phyloP scores from a whole-genome alignment of 2,888 invertebrate species.

The Lithosia quadra region DNA sequence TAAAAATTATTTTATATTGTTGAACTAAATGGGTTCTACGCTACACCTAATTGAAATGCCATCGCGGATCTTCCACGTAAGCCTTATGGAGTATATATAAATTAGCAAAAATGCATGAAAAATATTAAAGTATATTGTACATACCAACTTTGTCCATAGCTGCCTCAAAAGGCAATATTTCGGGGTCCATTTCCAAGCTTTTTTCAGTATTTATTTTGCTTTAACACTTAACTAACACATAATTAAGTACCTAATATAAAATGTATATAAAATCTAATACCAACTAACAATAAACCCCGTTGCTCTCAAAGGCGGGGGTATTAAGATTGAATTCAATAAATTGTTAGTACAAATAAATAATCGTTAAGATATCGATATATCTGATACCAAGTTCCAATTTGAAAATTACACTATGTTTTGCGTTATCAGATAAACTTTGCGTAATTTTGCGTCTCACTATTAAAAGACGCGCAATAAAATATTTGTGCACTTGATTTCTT shows the following conservation, averaged over 20 bases:
- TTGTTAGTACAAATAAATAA: not conserved
- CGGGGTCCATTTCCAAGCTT: conserved; percentile 31
- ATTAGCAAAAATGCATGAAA: not conserved
- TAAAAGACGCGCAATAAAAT: not conserved
- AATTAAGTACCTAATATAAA: not conserved
- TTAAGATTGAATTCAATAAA: not conserved
- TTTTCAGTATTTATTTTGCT: conserved; percentile 1
- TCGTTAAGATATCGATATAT: conserved; percentile 4
- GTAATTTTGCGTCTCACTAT: not conserved
- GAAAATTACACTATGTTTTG: conserved; percentile 11
- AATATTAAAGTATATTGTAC: conserved; percentile 14
- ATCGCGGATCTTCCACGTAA: no score
- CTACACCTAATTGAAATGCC: no score
- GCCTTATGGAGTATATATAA: not conserved
- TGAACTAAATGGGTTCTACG: no score
- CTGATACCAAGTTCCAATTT: conserved; percentile 7
- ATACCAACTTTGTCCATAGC: conserved; percentile 65
- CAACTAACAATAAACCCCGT: not conserved
- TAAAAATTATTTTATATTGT: not conserved
- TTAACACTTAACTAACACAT: not conserved
- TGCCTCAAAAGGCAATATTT: conserved; percentile 58
- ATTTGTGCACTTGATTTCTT: not conserved
- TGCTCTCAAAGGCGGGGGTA: not conserved
- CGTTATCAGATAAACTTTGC: not conserved
- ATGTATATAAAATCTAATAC: not conserved